Evolutionary conservation across 35 echinoderm and acorn worm genomes (phyloP), one percentile per base, ranked within the genome.

Genomic region (Hemicentrotus pulcherrimus): DNA sequence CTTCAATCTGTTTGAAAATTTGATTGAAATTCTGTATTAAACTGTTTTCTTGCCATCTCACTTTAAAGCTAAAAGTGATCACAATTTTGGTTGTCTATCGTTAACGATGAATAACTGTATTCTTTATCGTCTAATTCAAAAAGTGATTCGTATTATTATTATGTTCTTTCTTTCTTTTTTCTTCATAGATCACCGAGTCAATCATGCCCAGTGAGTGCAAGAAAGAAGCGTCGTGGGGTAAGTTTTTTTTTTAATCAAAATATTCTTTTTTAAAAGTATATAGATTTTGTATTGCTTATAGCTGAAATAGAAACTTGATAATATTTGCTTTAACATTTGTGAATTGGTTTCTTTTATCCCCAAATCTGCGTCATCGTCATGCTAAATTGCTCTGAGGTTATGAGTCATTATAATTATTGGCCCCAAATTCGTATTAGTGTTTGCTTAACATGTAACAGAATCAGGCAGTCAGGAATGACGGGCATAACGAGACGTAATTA

Each of bases 171-270:
- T 78, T 92, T 32, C 86, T 92, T 52, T 95, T 45, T 94, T 35
- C 31, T 94, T 60, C 9, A 33, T 78, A 97, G 97, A 30, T 97
- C 97, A 4, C 97, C 95, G 2, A 97, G 97, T 46, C 97, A 97
- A 86, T 97, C 97, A 32, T 96, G 97, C 86, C 98, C 98, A 9
- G 96, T 97, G 16, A 97, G 91, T 35, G 95, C 98, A 18, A 92
- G 98, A 31, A 99, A 99, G 94, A 99, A 99, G 92, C 78, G 98
- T 32, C 86, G 98, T 46, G 98, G 98, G 86, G 98, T 99, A 96
- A 97, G 98, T 96, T 31, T 22, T 22, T 48, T 94, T n/a, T 16
- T 94, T 86, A n/a, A n/a, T 94, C 16, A 85, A 22, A 78, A 22
- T 1, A 78, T 78, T 78, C 22, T 28, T 78, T 28, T 22, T 30